Evolutionary conservation across 2,797 vertebrate species (phyloP), one percentile per base, ranked within the genome.

Genomic region (Macropus fuliginosus): DNA sequence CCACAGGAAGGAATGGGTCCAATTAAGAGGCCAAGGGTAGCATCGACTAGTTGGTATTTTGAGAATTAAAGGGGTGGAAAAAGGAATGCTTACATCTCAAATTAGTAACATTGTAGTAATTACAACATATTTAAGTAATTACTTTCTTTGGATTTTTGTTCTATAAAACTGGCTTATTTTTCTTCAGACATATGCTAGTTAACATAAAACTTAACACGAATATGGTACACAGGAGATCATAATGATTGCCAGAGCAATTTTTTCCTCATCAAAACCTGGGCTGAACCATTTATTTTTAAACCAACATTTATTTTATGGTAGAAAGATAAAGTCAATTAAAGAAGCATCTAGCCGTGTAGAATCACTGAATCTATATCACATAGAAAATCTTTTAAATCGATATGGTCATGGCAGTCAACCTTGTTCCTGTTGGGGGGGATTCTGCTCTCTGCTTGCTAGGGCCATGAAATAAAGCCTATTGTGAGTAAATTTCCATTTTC

Each of bases 301-400:
- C 95, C 96, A 96, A 94, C 97, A 98, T 98, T 98, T 98, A 97
- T 97, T 97, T 96, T 98, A 98, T 92, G 97, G 91, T 95, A 96
- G 93, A 91, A 97, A 97, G 97, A 95, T 96, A 54, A 56, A 97
- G 57, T 93, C 97, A 95, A 98, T 98, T 98, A 98, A 97, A 97
- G 95, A 92, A 96, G 93, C 87, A 91, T 95, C 94, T 95, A 94
- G 95, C 93, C 96, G 96, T 97, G 98, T 97, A 93, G 97, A 96
- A 97, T 98, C 97, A 98, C 97, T 97, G 81, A 97, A 96, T 98
- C 97, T 96, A 97, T 95, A 97, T 96, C 94, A 96, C 98, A 96
- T 92, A 96, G 97, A 98, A 98, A 97, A 97, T 97, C 93, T 96
- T 97, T 98, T 97, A 96, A 98, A 97, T 97, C 55, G 56, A 95